phyloP scores from a whole-genome alignment of 2,113 vertebrate species.

The Chaenocephalus aceratus region DNA sequence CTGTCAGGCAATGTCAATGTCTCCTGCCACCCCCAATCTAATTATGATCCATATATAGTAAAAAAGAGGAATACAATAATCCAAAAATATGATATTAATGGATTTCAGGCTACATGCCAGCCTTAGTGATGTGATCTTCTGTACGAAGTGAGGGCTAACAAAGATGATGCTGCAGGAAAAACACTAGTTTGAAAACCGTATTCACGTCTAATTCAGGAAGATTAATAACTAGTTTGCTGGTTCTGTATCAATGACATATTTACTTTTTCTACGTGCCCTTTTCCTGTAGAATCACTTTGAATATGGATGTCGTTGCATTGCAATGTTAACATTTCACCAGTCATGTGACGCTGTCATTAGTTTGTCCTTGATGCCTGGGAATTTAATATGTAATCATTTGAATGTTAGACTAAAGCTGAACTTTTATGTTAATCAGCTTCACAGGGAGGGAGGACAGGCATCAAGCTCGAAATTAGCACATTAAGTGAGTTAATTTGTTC shows the following conservation, averaged over 20 bases:
- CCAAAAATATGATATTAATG: slow-evolving; percentile 49
- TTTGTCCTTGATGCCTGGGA: neutral
- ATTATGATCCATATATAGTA: slow-evolving; percentile 37
- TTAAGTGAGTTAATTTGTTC: slow-evolving; percentile 13
- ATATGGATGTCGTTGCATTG: neutral
- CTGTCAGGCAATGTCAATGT: slow-evolving; percentile 29
- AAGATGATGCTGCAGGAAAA: neutral
- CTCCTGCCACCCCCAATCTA: slow-evolving; percentile 23
- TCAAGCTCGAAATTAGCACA: neutral
- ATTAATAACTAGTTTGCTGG: neutral
- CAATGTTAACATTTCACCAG: neutral
- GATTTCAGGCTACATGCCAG: slow-evolving; percentile 30
- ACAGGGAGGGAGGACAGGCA: neutral
- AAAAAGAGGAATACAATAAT: slow-evolving; percentile 33
- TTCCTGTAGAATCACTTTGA: too few relatives aligned
- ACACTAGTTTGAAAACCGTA: neutral
- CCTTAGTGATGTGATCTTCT: slow-evolving; percentile 8
- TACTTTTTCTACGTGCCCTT: neutral
- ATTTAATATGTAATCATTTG: neutral
- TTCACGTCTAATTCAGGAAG: neutral
- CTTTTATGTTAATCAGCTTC: neutral
- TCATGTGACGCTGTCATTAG: neutral
- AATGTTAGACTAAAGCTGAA: neutral
- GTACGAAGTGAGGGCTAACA: neutral
- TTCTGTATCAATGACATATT: neutral